These are phyloP conservation scores for Drosophila willistoni DNA, from an alignment of 1,140 invertebrate genomes.

Conservation along the genomic window DNA sequence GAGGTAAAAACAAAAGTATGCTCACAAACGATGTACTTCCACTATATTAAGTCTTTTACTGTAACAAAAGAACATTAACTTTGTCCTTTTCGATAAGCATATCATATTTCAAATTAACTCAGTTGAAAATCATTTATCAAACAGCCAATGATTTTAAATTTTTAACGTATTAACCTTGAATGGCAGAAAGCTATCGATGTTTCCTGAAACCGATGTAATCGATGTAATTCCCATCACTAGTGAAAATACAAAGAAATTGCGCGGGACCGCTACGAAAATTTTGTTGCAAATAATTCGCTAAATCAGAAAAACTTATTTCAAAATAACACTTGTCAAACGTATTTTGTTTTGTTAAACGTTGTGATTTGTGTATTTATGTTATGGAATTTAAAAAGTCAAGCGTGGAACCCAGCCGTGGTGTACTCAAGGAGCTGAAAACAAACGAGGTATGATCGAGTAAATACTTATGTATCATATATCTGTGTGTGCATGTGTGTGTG, in stretches of 20 bases:
- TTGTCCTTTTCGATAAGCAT: too few relatives aligned
- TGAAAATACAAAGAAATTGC: not conserved
- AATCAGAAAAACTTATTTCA: not conserved
- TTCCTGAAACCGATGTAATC: too few relatives aligned
- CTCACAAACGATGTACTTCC: too few relatives aligned
- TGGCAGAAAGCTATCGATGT: too few relatives aligned
- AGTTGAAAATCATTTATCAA: too few relatives aligned
- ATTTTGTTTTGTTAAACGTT: not conserved
- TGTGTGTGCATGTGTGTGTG: conserved; percentile 15
- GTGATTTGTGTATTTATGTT: conserved; percentile 17
- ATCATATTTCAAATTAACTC: too few relatives aligned
- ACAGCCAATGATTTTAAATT: not conserved
- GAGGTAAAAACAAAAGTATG: too few relatives aligned
- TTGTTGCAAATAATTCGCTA: not conserved
- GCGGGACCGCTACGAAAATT: conserved; percentile 1
- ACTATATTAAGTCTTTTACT: too few relatives aligned
- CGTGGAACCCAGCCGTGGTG: conserved; percentile 36
- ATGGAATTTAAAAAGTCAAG: conserved; percentile 44
- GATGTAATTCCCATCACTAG: too few relatives aligned
- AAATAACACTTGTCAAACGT: not conserved
- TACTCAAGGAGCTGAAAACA: conserved; percentile 63
- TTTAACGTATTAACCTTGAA: too few relatives aligned
- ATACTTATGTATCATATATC: not conserved
- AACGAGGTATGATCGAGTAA: conserved; percentile 58
- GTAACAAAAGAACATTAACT: too few relatives aligned